Percentiles rank a stretch among this genome's conserved stretches.
These are phyloP conservation scores for Ameiurus melas DNA, from an alignment of 2,113 vertebrate species.

Conservation along the genomic window DNA sequence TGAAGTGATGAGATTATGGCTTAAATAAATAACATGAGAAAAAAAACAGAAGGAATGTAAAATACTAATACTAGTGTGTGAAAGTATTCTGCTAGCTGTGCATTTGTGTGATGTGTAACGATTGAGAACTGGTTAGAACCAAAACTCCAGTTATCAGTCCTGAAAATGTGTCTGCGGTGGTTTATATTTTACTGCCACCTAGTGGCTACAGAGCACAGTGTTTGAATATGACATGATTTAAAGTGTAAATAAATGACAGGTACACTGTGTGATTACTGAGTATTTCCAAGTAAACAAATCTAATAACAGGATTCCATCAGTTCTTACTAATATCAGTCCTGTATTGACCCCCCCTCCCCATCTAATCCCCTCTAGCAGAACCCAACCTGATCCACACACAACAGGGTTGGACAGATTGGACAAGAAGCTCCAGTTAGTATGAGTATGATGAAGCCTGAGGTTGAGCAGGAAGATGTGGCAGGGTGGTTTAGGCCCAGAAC, in stretches of 20 bases:
- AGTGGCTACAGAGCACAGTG: background rate
- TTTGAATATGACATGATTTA: background rate
- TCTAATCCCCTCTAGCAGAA: background rate
- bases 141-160: background rate
- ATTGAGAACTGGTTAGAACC: background rate
- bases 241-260: background rate
- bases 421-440: background rate
- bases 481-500: background rate
- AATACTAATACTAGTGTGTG: background rate
- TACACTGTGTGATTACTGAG: background rate
- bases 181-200: conserved; percentile 43
- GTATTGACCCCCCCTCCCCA: too few species aligned
- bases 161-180: background rate
- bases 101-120: background rate
- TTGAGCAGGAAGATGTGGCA: background rate
- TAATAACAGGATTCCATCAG: background rate
- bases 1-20: background rate
- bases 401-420: background rate
- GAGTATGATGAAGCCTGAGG: background rate
- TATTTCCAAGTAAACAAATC: too few species aligned
- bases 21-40: background rate
- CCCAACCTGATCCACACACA: background rate
- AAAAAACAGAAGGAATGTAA: background rate
- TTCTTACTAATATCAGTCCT: background rate
- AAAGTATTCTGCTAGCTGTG: background rate